These are phyloP conservation scores for Mesorhabditis spiculigera DNA, from an alignment of 2,888 invertebrate species.

Conservation along the genomic window DNA sequence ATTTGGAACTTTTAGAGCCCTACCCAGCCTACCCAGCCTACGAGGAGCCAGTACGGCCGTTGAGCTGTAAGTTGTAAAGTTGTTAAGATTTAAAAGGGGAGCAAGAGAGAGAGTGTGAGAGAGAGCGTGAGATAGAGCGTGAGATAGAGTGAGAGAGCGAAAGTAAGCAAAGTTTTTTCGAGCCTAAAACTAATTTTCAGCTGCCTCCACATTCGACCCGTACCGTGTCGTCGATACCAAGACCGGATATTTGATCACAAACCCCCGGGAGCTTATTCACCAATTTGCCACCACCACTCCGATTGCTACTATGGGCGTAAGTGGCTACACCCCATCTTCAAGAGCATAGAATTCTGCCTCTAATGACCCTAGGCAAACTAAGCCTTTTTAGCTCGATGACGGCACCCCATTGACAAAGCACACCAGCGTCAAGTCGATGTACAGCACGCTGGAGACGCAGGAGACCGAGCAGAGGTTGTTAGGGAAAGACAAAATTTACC, in stretches of 20 bases:
- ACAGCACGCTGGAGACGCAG: not conserved
- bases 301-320: conserved; percentile 39
- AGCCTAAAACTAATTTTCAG: conserved; percentile 16
- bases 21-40: not conserved
- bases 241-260: conserved; percentile 53
- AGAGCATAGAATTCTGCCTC: not conserved
- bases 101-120: not conserved
- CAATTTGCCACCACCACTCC: conserved; percentile 56
- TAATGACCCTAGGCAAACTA: not conserved
- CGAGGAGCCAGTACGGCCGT: not conserved
- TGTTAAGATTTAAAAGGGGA: not conserved
- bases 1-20: not conserved
- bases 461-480: not conserved
- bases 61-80: not conserved
- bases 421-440: conserved; percentile 4
- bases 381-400: not conserved
- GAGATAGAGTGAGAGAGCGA: not conserved
- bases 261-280: conserved; percentile 56
- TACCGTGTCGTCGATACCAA: conserved; percentile 38
- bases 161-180: not conserved
- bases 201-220: conserved; percentile 39
- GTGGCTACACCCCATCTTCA: conserved; percentile 37
- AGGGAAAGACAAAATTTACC: too few relatives aligned
- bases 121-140: too few relatives aligned
- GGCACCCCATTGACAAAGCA: not conserved